Evolutionary conservation across 2,113 vertebrate genomes (phyloP).

Genomic region (Sorex araneus): DNA sequence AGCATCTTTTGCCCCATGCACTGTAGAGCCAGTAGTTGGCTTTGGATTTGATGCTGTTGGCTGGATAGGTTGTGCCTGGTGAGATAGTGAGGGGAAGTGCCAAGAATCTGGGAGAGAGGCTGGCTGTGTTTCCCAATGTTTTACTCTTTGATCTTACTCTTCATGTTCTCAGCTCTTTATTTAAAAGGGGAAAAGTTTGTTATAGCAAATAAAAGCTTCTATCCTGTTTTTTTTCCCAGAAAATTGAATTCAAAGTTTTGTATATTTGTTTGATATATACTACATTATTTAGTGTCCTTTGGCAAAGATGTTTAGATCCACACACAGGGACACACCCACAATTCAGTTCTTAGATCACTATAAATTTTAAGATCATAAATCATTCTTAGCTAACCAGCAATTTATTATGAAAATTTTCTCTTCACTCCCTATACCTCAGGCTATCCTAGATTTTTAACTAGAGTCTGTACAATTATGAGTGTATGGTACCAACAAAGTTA

Average conservation of each 20-base stretch:
- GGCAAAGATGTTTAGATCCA: slow-evolving; percentile 27
- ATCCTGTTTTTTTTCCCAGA: slow-evolving; percentile 81
- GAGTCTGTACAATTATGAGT: not conserved
- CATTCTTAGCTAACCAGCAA: slow-evolving; percentile 44
- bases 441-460: slow-evolving; percentile 28
- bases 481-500: slow-evolving; percentile 5
- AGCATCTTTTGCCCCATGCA: slow-evolving; percentile 24
- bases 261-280: slow-evolving; percentile 71
- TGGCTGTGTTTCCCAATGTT: slow-evolving; percentile 76
- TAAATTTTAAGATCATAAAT: slow-evolving; percentile 59
- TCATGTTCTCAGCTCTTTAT: slow-evolving; percentile 67
- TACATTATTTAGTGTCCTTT: slow-evolving; percentile 61
- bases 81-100: slow-evolving; percentile 68
- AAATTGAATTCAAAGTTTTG: slow-evolving; percentile 72
- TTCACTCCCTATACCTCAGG: not conserved
- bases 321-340: too few species aligned
- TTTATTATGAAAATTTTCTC: slow-evolving; percentile 28
- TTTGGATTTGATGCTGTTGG: slow-evolving; percentile 67
- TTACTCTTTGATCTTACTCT: slow-evolving; percentile 85
- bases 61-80: slow-evolving; percentile 67
- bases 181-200: slow-evolving; percentile 71
- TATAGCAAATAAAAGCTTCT: slow-evolving; percentile 78
- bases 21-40: slow-evolving; percentile 65
- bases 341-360: slow-evolving; percentile 47
- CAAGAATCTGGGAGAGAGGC: slow-evolving; percentile 74